Base-by-base conservation (phyloP, 2,113 vertebrate species). In the Psophia crepitans region DNA sequence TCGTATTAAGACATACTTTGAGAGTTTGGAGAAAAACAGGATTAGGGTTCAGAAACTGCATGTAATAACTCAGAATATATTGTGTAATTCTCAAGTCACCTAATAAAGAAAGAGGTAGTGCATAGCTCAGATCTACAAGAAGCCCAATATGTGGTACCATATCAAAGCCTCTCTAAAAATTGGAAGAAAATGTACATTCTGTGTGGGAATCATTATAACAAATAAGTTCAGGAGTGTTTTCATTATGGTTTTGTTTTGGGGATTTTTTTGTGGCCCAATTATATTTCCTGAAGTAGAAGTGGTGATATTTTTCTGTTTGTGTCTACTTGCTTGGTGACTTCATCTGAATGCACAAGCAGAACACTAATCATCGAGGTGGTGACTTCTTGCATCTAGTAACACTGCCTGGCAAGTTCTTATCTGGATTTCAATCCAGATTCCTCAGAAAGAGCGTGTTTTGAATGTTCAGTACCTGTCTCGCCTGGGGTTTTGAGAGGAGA, bases 181-280 rank as follows among this genome's bases (percentile, higher is more conserved):
- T 98, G 68, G 95, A 98, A 96, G 96, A 98, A 90, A 97, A 97
- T 93, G 89, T 98, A 89, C 89, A 95, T 94, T 97, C 84, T 88
- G 91, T 99, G 86, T 97, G 94, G 35, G 81, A 70, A 53, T 98
- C 98, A 39, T 98, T 99, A 94, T 96, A 97, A 96, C 92, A 98
- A 97, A 97, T 98, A 98, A 98, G 97, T 98, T 88, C 19, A 44
- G 32, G 61, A 53, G 12, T 71, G 41, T 63, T 87, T 76, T 44
- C 28, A 9, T 37, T 85, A 28, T 85, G 60, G 37, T 14, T 48
- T 89, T 82, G n/a, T 51, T 15, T 22, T n/a, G n/a, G n/a, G n/a
- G n/a, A n/a, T n/a, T n/a, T 82, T 84, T 88, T 69, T 41, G 18
- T 43, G 48, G 21, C 60, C 44, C 21, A 44, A 8, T 14, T 77